A percentile compares a stretch with the other conserved stretches of the same genome.
Conservation (phyloP, 2,113 vertebrate species). For the Labeo catla region DNA sequence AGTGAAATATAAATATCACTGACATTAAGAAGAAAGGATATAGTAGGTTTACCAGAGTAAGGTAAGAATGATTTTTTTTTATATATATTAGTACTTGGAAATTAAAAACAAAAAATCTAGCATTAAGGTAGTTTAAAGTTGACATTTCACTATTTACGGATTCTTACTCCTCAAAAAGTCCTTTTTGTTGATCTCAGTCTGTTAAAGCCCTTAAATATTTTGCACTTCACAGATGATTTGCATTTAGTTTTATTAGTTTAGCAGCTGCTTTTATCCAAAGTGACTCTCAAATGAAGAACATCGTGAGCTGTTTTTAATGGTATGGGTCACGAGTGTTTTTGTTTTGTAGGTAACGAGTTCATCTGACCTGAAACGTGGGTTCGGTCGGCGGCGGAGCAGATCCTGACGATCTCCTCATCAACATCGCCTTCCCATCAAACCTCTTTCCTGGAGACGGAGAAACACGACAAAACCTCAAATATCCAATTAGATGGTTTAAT, state of each 20-base stretch:
- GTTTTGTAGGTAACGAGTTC: background rate
- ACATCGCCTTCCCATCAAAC: slow-evolving; percentile 78
- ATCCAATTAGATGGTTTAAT: no score
- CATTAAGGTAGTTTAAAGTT: no score
- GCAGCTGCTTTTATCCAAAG: background rate
- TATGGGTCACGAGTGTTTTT: background rate
- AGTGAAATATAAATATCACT: no score
- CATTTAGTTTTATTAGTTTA: background rate
- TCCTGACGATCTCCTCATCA: slow-evolving; percentile 82
- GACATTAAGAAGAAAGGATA: no score
- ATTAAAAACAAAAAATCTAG: no score
- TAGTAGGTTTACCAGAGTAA: no score
- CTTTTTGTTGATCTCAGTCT: no score
- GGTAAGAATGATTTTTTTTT: background rate
- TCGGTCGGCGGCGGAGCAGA: slow-evolving; percentile 73
- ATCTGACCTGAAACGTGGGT: slow-evolving; percentile 89
- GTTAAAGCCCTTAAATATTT: no score
- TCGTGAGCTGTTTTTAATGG: background rate
- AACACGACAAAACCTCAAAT: background rate
- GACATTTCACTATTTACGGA: no score
- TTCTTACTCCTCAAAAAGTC: no score
- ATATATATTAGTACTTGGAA: no score
- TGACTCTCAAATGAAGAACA: background rate
- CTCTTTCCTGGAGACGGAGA: slow-evolving; percentile 80
- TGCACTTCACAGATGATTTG: no score